Evolutionary conservation across 53 echinoderm and acorn worm species (phyloP).

Genomic region (Zoroaster sp.): DNA sequence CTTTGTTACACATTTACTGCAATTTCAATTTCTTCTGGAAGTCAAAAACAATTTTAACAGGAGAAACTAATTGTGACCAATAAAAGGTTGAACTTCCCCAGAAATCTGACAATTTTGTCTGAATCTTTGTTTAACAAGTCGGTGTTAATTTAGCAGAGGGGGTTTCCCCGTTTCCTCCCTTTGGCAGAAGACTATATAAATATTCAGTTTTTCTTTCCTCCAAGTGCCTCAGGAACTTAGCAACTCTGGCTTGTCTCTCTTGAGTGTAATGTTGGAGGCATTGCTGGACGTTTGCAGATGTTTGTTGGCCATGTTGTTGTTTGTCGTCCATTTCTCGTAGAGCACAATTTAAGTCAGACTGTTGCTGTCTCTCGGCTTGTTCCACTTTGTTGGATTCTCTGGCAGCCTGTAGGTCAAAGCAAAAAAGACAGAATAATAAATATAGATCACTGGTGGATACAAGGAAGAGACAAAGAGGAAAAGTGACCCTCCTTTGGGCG

Average conservation of each 20-base stretch:
- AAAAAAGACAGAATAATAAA: background rate
- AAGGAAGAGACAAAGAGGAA: too few species aligned
- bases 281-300: constrained; percentile 4
- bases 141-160: constrained; percentile 1
- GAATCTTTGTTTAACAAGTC: background rate
- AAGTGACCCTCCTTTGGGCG: too few species aligned
- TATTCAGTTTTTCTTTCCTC: constrained; percentile 26
- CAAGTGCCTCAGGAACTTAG: constrained; percentile 38
- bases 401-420: constrained; percentile 50
- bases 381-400: constrained; percentile 41
- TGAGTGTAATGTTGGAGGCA: constrained; percentile 17
- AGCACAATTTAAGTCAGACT: constrained; percentile 50
- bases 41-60: too few species aligned
- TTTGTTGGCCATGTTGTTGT: background rate
- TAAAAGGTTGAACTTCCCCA: too few species aligned
- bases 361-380: constrained; percentile 18
- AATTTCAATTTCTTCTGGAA: too few species aligned
- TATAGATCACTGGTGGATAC: too few species aligned
- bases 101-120: background rate
- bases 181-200: constrained; percentile 1
- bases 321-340: constrained; percentile 22
- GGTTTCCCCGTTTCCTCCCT: background rate
- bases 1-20: too few species aligned
- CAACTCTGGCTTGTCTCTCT: constrained; percentile 55
- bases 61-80: too few species aligned